phyloP scores from a whole-genome alignment of 1,140 invertebrate genomes.

The Streblospio benedicti region DNA sequence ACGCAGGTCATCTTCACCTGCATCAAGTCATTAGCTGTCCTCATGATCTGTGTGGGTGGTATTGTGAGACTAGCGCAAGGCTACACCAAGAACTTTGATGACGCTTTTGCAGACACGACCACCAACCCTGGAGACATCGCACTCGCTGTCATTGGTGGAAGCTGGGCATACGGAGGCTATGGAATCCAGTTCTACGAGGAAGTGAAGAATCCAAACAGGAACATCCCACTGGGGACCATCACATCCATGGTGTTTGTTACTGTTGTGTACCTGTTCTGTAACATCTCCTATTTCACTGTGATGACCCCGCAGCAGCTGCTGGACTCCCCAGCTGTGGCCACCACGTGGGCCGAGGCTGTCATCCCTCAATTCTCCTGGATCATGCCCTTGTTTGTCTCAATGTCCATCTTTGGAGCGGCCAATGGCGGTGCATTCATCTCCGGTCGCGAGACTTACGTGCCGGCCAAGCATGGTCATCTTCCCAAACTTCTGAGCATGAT shows the following conservation, averaged over 20 bases:
- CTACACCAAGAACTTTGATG: slow-evolving; percentile 45
- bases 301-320: slow-evolving; percentile 75
- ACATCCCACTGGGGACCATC: no score
- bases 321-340: slow-evolving; percentile 83
- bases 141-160: slow-evolving; percentile 50
- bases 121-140: slow-evolving; percentile 42
- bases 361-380: no score
- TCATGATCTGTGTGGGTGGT: slow-evolving; percentile 61
- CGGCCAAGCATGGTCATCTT: no score
- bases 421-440: slow-evolving; percentile 60
- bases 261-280: slow-evolving; percentile 85
- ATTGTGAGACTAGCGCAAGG: slow-evolving; percentile 61
- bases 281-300: slow-evolving; percentile 91
- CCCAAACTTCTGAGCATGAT: no score
- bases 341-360: no score
- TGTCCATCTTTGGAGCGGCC: slow-evolving; percentile 41
- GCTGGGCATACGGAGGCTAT: slow-evolving; percentile 56
- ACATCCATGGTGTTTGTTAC: no score
- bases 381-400: slow-evolving; percentile 37
- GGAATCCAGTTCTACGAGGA: slow-evolving; percentile 89
- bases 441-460: no score
- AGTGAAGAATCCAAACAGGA: slow-evolving; percentile 91
- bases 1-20: slow-evolving; percentile 83
- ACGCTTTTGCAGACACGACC: slow-evolving; percentile 46
- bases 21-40: slow-evolving; percentile 61